Percentiles rank a stretch among this genome's conserved stretches.
These are phyloP conservation scores for Andricus grossulariae DNA, from an alignment of 1,140 invertebrate genomes.

Conservation along the genomic window DNA sequence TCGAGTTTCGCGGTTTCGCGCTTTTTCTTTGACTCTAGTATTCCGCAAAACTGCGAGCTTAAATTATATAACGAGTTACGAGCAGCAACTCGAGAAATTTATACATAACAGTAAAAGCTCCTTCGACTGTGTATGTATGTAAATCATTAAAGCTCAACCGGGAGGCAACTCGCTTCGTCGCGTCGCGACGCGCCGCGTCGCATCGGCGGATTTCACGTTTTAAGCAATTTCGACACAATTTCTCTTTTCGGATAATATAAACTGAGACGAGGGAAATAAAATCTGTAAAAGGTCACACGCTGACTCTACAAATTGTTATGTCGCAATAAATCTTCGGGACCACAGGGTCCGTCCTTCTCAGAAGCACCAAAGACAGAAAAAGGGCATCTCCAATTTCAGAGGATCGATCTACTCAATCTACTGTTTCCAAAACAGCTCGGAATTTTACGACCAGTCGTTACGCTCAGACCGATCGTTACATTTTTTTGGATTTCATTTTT, in stretches of 20 bases:
- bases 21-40: neutral
- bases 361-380: too few relatives aligned
- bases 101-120: neutral
- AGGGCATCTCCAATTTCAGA: too few relatives aligned
- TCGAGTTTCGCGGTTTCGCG: neutral
- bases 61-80: slow-evolving; percentile 5
- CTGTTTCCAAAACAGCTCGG: too few relatives aligned
- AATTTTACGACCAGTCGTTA: too few relatives aligned
- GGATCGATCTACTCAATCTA: too few relatives aligned
- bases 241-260: neutral
- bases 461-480: too few relatives aligned
- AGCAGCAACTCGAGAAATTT: slow-evolving; percentile 5
- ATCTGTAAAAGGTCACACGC: too few relatives aligned
- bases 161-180: neutral
- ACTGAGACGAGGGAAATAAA: too few relatives aligned
- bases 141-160: neutral
- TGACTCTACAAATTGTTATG: neutral
- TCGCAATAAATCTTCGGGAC: neutral
- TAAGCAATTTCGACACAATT: neutral
- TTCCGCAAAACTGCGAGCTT: neutral
- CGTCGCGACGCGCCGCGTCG: too few relatives aligned
- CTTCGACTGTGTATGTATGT: neutral
- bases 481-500: too few relatives aligned
- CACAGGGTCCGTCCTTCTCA: too few relatives aligned
- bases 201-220: neutral